Evolutionary conservation across 2,113 vertebrate species (phyloP).

Genomic region (Spea bombifrons): DNA sequence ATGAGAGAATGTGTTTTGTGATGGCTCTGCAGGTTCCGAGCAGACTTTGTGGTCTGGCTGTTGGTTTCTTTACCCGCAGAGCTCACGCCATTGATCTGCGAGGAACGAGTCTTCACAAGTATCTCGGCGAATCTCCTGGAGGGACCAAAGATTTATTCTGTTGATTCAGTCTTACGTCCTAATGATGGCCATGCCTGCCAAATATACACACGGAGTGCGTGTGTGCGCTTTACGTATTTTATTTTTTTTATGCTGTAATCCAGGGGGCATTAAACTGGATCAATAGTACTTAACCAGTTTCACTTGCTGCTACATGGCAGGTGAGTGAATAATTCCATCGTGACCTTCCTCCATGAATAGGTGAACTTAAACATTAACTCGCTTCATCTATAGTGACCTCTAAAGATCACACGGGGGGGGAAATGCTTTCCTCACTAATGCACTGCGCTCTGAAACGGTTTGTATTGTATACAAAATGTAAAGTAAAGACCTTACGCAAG

Average conservation of each 20-base stretch:
- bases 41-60: too few species aligned
- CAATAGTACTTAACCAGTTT: conserved; percentile 16
- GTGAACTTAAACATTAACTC: conserved; percentile 40
- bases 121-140: not conserved
- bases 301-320: conserved; percentile 19
- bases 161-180: conserved; percentile 18
- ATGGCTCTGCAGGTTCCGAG: too few species aligned
- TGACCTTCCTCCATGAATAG: conserved; percentile 20
- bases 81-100: not conserved
- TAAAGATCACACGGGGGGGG: not conserved
- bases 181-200: conserved; percentile 15
- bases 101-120: conserved; percentile 1
- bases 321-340: conserved; percentile 26
- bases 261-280: conserved; percentile 16
- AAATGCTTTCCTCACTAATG: not conserved
- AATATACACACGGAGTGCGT: not conserved
- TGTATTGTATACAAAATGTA: not conserved
- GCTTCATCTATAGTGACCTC: conserved; percentile 31
- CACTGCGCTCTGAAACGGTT: conserved; percentile 5
- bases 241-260: conserved; percentile 12
- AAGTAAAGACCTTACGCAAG: not conserved
- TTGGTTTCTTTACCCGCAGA: not conserved
- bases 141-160: conserved; percentile 9
- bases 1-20: too few species aligned
- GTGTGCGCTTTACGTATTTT: conserved; percentile 4